phyloP scores from a whole-genome alignment of 1,140 invertebrate genomes.

The Aradophagus sp. region DNA sequence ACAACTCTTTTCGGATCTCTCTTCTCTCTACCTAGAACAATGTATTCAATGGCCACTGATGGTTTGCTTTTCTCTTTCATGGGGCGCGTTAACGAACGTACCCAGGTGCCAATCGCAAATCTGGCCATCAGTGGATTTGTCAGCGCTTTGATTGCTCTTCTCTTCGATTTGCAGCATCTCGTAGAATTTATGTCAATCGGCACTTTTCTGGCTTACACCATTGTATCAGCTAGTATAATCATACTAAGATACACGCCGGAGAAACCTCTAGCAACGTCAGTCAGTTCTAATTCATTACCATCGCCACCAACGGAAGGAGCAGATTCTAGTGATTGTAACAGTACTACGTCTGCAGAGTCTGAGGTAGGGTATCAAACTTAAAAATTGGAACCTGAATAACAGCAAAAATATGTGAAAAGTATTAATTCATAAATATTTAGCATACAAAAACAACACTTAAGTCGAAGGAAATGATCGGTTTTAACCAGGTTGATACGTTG shows the following conservation, averaged over 20 bases:
- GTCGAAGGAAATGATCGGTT: too few relatives aligned
- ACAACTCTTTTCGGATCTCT: slow-evolving; percentile 89
- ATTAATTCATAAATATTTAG: too few relatives aligned
- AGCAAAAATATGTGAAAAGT: too few relatives aligned
- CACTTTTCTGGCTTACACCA: slow-evolving; percentile 91
- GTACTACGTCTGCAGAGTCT: slow-evolving; percentile 64
- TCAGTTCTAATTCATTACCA: slow-evolving; percentile 60
- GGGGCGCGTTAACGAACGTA: slow-evolving; percentile 81
- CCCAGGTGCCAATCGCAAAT: slow-evolving; percentile 88
- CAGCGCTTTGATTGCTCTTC: slow-evolving; percentile 85
- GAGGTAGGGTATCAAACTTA: too few relatives aligned
- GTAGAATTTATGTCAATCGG: slow-evolving; percentile 97
- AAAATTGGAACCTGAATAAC: too few relatives aligned
- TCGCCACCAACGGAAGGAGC: slow-evolving; percentile 66
- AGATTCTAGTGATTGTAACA: slow-evolving; percentile 66
- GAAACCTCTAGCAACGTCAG: slow-evolving; percentile 73
- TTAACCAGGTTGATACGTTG: too few relatives aligned
- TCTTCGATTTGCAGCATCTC: slow-evolving; percentile 92
- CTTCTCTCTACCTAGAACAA: slow-evolving; percentile 87
- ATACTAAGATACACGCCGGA: slow-evolving; percentile 87
- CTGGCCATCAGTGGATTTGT: slow-evolving; percentile 85
- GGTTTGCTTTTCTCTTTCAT: slow-evolving; percentile 89
- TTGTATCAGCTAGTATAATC: slow-evolving; percentile 91
- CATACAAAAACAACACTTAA: too few relatives aligned
- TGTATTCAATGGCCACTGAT: slow-evolving; percentile 93